Percentiles rank a stretch among this genome's conserved stretches.
These are phyloP conservation scores for Scolanthus callimorphus DNA, from an alignment of 92 coral and sea anemone species.

Conservation along the genomic window DNA sequence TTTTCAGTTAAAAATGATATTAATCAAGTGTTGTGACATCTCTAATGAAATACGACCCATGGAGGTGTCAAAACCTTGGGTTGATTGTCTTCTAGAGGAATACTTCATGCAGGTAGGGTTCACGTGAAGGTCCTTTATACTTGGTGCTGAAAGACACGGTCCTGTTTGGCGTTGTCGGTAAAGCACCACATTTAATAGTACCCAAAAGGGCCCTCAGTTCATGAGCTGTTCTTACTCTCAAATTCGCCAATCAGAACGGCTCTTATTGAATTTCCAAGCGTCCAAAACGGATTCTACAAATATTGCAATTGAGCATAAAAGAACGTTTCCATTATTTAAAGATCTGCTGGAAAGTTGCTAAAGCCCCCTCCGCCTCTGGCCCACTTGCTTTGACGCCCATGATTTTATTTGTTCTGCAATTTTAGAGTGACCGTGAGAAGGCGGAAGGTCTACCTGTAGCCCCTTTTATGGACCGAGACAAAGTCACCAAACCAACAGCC, in stretches of 20 bases:
- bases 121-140: not conserved
- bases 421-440: constrained; percentile 82
- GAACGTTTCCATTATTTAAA: no score
- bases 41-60: constrained; percentile 81
- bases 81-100: constrained; percentile 68
- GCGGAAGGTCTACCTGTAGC: constrained; percentile 75
- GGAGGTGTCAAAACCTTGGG: constrained; percentile 79
- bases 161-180: not conserved
- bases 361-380: no score
- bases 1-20: constrained; percentile 64
- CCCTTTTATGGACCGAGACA: constrained; percentile 80
- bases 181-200: no score
- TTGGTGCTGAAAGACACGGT: not conserved
- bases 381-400: not conserved
- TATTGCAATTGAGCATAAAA: no score
- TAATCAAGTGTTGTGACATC: constrained; percentile 77
- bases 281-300: no score
- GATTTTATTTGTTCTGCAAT: not conserved
- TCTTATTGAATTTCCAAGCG: no score
- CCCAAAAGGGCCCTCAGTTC: no score
- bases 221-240: no score
- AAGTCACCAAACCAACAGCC: constrained; percentile 77
- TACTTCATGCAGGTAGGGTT: constrained; percentile 83
- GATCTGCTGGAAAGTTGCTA: no score
- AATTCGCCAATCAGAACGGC: no score